phyloP scores from a whole-genome alignment of 2,797 vertebrate species.

The Falco cherrug region DNA sequence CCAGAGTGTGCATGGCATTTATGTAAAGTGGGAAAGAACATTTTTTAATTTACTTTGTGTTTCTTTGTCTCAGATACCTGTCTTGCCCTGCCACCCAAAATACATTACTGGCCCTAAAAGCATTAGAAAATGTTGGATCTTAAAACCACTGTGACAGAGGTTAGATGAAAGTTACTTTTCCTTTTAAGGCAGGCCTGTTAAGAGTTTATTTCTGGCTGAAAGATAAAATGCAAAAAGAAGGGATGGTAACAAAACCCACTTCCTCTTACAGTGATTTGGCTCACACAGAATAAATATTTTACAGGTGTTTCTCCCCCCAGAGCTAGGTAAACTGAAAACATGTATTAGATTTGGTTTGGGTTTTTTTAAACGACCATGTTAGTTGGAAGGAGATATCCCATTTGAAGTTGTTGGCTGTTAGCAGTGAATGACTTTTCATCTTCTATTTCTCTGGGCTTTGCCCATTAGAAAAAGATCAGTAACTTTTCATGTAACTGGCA shows the following conservation, averaged over 20 bases:
- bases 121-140: background rate
- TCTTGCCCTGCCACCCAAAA: background rate
- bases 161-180: background rate
- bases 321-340: background rate
- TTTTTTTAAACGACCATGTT: background rate
- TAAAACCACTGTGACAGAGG: background rate
- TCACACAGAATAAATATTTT: constrained; percentile 8
- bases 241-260: background rate
- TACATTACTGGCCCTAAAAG: background rate
- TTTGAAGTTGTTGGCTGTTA: constrained; percentile 4
- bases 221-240: constrained; percentile 37
- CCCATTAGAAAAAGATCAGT: constrained; percentile 1
- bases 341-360: background rate
- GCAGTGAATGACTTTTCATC: background rate
- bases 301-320: constrained; percentile 19
- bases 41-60: background rate
- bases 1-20: background rate
- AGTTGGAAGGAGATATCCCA: background rate
- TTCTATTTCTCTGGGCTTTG: background rate
- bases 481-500: background rate
- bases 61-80: background rate
- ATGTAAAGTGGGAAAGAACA: background rate
- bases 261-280: background rate
- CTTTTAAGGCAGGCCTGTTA: background rate
- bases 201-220: constrained; percentile 17